phyloP scores from a whole-genome alignment of 2,113 vertebrate species.

The Stegostoma tigrinum region DNA sequence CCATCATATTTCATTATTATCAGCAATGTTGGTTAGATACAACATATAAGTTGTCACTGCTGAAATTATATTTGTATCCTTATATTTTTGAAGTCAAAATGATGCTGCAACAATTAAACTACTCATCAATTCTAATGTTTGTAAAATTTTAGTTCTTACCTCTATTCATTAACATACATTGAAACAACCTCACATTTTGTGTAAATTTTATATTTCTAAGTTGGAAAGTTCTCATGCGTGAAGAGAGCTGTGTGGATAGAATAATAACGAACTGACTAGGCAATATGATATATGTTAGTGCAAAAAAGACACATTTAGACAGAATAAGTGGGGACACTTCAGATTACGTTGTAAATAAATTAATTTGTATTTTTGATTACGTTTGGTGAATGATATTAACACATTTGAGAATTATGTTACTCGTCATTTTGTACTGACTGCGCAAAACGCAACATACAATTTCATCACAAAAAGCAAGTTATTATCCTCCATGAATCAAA shows the following conservation, averaged over 20 bases:
- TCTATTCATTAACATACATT: background rate
- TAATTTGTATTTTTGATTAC: background rate
- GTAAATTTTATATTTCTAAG: background rate
- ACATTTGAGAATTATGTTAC: background rate
- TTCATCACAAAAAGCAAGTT: background rate
- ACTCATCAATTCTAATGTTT: background rate
- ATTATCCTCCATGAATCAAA: background rate
- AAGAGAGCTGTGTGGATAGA: conserved; percentile 7
- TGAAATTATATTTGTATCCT: background rate
- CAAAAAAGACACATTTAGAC: conserved; percentile 17
- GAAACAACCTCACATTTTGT: background rate
- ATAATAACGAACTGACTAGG: background rate
- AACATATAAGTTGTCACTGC: background rate
- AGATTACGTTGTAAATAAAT: background rate
- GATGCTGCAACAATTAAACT: background rate
- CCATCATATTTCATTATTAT: background rate
- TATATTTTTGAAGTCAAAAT: background rate
- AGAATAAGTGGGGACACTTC: background rate
- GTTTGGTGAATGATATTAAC: background rate
- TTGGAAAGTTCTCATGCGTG: background rate
- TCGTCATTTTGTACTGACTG: background rate
- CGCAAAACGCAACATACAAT: background rate
- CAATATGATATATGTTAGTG: background rate
- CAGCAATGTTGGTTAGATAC: background rate
- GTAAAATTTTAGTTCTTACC: background rate